A percentile compares a stretch with the other conserved stretches of the same genome.
These are phyloP conservation scores for Orchesellides sinensis DNA, from an alignment of 2,888 invertebrate species.

Conservation along the genomic window DNA sequence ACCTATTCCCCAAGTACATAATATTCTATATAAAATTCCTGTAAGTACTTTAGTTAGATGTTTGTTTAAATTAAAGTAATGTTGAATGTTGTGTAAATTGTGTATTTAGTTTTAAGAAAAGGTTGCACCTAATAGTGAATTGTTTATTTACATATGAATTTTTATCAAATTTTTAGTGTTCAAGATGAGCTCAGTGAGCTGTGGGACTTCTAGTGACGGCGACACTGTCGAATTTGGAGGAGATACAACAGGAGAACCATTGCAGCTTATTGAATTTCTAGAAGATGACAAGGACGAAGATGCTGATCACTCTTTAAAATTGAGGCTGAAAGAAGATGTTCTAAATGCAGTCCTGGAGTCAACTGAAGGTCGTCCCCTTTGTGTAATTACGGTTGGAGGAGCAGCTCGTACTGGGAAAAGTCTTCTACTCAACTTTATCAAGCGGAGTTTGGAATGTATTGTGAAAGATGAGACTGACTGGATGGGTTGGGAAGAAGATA, in stretches of 20 bases:
- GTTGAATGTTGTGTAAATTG: too few species aligned
- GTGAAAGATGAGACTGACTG: slow-evolving; percentile 68
- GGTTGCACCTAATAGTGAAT: too few species aligned
- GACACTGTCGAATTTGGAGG: not conserved
- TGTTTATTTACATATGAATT: too few species aligned
- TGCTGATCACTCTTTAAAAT: not conserved
- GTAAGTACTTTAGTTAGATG: too few species aligned
- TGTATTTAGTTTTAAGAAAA: too few species aligned
- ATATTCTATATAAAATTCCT: too few species aligned
- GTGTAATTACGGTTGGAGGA: slow-evolving; percentile 73
- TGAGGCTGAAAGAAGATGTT: slow-evolving; percentile 11
- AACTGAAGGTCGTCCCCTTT: slow-evolving; percentile 33
- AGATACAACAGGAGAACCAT: not conserved
- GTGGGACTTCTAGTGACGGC: not conserved
- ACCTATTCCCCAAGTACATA: too few species aligned
- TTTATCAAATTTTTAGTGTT: too few species aligned
- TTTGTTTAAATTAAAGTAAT: too few species aligned
- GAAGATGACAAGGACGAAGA: too few species aligned
- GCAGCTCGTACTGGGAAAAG: slow-evolving; percentile 75
- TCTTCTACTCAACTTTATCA: slow-evolving; percentile 72
- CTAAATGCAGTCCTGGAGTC: slow-evolving; percentile 13
- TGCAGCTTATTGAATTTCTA: not conserved
- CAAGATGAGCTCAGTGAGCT: too few species aligned
- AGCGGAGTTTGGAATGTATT: slow-evolving; percentile 71
- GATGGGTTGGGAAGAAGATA: slow-evolving; percentile 55